Evolutionary conservation across 2,888 invertebrate species (phyloP), one percentile per base, ranked within the genome.

Genomic region (Agonopterix arenella): DNA sequence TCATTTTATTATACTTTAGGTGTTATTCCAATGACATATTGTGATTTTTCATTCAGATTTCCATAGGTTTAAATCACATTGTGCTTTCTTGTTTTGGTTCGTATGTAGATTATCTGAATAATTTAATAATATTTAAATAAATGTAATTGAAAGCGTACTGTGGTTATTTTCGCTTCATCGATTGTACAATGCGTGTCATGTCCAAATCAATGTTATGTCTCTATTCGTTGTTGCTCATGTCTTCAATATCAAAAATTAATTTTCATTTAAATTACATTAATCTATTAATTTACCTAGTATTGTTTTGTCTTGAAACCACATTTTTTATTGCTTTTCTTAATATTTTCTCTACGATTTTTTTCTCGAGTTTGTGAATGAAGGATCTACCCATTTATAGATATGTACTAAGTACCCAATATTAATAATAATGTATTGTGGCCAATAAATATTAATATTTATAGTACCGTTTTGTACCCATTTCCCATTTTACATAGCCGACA

Each of bases 391-490:
- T 68, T 56, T 62, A 65, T 66, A 71, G 64, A 65, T 76, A 72
- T 73, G 76, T 79, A 75, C 76, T 73, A 67, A 76, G 68, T 77
- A 84, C 70, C 73, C 77, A 75, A 78, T 76, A 74, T 71, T 73
- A 70, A 63, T 77, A 73, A 68, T 75, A 80, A 81, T 78, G 70
- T 83, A 85, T 80, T 76, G 88, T 84, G 85, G 88, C 88, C 88
- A 88, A 88, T 85, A 82, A 28, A 28, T 76, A 76, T 70, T 78
- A 80, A 81, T 84, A 83, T 84, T 86, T 84, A 68, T 72, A 84
- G 80, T 81, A 86, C 80, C 80, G 78, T 89, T 89, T 89, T 89
- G 69, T 89, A 89, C 89, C 86, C 88, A 78, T 76, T 83, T 74
- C 83, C 84, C 83, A 72, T 84, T 28, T 81, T 80, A 84, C 73